Evolutionary conservation across 2,797 vertebrate genomes (phyloP).

Genomic region (Erpetoichthys calabaricus): DNA sequence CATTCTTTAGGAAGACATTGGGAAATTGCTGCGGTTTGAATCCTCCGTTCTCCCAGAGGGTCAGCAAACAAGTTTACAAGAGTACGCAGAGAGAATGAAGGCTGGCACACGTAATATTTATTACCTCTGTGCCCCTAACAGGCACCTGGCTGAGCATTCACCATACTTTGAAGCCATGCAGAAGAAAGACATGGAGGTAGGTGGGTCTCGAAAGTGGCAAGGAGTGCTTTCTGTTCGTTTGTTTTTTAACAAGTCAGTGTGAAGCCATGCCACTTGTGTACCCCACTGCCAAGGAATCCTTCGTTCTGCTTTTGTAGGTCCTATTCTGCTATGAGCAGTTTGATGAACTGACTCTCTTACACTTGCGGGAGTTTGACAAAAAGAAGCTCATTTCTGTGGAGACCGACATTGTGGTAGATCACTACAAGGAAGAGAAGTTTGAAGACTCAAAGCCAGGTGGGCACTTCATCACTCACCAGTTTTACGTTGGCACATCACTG

Average conservation of each 20-base stretch:
- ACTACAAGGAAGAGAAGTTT: constrained; percentile 91
- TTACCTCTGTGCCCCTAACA: constrained; percentile 82
- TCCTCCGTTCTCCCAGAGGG: constrained; percentile 71
- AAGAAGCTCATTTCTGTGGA: constrained; percentile 92
- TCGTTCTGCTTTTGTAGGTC: constrained; percentile 48
- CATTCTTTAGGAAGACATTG: constrained; percentile 75
- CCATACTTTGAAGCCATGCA: constrained; percentile 95
- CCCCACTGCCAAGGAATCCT: too few relatives aligned
- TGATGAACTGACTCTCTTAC: constrained; percentile 85
- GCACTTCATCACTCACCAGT: not conserved
- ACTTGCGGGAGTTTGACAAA: constrained; percentile 83
- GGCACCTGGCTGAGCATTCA: constrained; percentile 80
- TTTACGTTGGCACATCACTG: not conserved
- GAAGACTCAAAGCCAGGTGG: constrained; percentile 65
- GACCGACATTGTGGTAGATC: constrained; percentile 91
- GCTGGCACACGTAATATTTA: constrained; percentile 84
- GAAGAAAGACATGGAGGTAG: constrained; percentile 83
- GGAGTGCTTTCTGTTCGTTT: too few relatives aligned
- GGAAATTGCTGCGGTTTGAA: constrained; percentile 76
- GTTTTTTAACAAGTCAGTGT: too few relatives aligned
- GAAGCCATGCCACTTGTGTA: too few relatives aligned
- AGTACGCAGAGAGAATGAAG: constrained; percentile 76
- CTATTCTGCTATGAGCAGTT: constrained; percentile 96
- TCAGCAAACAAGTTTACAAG: constrained; percentile 70
- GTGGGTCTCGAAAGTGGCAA: not conserved